Base-by-base conservation (phyloP, 2,888 invertebrate species). In the Elmis aenea region DNA sequence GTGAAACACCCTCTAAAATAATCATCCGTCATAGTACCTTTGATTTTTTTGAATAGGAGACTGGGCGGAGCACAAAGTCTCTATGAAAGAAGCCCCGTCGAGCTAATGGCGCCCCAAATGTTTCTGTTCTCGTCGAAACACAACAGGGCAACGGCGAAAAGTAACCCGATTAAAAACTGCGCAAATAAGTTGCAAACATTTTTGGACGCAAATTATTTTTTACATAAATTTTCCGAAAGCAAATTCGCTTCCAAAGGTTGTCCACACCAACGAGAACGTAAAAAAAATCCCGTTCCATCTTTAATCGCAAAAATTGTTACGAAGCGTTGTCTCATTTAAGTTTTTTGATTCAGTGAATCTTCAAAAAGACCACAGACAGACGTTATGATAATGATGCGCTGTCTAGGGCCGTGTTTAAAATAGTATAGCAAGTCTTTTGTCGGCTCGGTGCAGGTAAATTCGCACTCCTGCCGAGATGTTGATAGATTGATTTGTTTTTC, bases 401-500 rank as follows among this genome's bases (percentile, higher is more conserved):
- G n/a, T n/a, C n/a, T n/a, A n/a, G 18, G 18, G 18, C 18, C 18
- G 5, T 8, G 8, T 8, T 37, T 37, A 62, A 64, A 63, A 62
- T 57, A 59, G 55, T 57, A 59, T 62, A 63, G 64, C 64, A 66
- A 51, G 55, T 57, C 63, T 65, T 66, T 66, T 65, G 65, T 66
- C 66, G 66, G 65, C 61, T 58, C 42, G 43, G 45, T 45, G 43
- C 55, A 54, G 58, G 50, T 52, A 57, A 50, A 42, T 55, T 56
- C 49, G 59, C 58, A 52, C 61, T 57, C 62, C 62, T 54, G 51
- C 47, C 31, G 64, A 64, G 58, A 59, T 61, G 64, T 59, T 65
- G 65, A 66, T 64, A 63, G 66, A 66, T 66, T 65, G 64, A 66
- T 64, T 64, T 64, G 62, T 64, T 64, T 63, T 63, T 62, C 54